These are phyloP conservation scores for Spinus pinus DNA, from an alignment of 2,797 vertebrate species.

Conservation along the genomic window DNA sequence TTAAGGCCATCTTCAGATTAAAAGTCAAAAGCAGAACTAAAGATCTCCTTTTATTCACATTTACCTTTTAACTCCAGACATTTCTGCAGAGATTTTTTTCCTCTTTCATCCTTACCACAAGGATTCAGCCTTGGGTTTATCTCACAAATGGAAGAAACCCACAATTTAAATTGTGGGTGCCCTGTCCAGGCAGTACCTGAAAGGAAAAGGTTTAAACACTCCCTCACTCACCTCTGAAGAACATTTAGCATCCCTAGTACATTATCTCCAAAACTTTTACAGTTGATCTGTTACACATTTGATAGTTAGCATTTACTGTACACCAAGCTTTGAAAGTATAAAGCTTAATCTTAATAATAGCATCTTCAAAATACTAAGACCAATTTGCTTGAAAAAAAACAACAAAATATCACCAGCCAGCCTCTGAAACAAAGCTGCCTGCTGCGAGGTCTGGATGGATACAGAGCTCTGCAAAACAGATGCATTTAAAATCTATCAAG, in stretches of 20 bases:
- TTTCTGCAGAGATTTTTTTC: not conserved
- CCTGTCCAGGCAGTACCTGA: not conserved
- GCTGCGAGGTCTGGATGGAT: not conserved
- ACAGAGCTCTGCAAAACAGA: not conserved
- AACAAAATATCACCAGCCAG: not conserved
- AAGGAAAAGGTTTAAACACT: not conserved
- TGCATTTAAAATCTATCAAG: not conserved
- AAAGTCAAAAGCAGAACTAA: not conserved
- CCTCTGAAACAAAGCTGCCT: not conserved
- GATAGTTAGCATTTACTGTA: not conserved
- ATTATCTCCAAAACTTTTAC: not conserved
- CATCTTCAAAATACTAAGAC: not conserved
- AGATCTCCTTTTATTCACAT: not conserved
- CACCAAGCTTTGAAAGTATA: not conserved
- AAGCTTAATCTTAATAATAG: not conserved
- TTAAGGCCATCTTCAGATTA: not conserved
- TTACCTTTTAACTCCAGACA: not conserved
- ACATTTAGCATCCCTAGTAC: not conserved
- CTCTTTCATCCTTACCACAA: not conserved
- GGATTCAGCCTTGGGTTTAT: not conserved
- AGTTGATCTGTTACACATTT: not conserved
- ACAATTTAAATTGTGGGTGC: not conserved
- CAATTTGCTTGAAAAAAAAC: not conserved
- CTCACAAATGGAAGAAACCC: not conserved
- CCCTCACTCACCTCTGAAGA: not conserved